Evolutionary conservation across 2,888 invertebrate species (phyloP), one percentile per base, ranked within the genome.

Genomic region (Chrysina gloriosa): DNA sequence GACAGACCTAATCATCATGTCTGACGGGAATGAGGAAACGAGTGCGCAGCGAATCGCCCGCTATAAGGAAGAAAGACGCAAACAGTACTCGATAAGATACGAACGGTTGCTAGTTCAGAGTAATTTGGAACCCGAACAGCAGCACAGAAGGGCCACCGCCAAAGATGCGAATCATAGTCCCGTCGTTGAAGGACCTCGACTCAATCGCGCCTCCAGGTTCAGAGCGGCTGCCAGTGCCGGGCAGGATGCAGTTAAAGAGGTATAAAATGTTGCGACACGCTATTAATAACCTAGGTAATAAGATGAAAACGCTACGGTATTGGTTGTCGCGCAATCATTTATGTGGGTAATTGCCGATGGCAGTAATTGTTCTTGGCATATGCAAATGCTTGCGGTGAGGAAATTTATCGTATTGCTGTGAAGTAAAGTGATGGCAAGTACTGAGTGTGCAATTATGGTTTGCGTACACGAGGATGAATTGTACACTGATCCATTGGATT

Each of bases 51-150:
- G 91, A 78, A 89, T 91, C 76, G 88, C 88, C 75, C 87, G 87
- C 75, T 92, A 91, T 82, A 92, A 92, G 80, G 92, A 92, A 77
- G 90, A 92, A 78, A 85, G 92, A 65, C 85, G 90, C 70, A 87
- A 86, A 75, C 91, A 92, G 80, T 83, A 92, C 70, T 89, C 88
- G 36, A 87, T 88, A n/a, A 88, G 86, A 70, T 82, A 77, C 71
- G 75, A 73, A 61, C 58, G 58, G 3, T n/a, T 61, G 7, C 58
- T 61, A 14, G 42, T 16, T 42, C 58, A 61, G 58, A 61, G 45
- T 19, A 64, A 29, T 42, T 31, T 63, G 14, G 42, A 47, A 21
- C n/a, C 16, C 52, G 63, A 65, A 39, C 42, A 47, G 27, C 58
- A 65, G 54, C 78, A 73, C 19, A 74, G 70, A 63, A 72, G 72